Evolutionary conservation across 2,888 invertebrate genomes (phyloP).

Genomic region (Metalampra italica): DNA sequence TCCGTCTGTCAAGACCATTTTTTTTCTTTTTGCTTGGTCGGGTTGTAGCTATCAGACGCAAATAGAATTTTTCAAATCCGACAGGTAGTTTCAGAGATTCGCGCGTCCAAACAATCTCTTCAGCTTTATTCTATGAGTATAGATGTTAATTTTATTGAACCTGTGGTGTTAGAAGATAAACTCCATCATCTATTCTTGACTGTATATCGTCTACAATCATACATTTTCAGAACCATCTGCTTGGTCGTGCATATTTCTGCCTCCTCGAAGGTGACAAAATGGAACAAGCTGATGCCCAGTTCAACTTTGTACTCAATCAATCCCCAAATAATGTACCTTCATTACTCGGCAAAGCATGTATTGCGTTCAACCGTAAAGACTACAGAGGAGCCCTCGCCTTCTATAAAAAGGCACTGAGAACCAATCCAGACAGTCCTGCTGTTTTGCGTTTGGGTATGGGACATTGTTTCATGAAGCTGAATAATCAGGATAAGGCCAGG

Average conservation of each 20-base stretch:
- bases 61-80: too few species aligned
- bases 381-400: constrained; percentile 97
- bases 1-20: too few species aligned
- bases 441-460: constrained; percentile 98
- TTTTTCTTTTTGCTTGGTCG: too few species aligned
- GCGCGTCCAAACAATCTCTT: too few species aligned
- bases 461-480: constrained; percentile 98
- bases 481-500: constrained; percentile 96
- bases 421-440: constrained; percentile 98
- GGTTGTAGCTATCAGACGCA: too few species aligned
- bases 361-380: constrained; percentile 98
- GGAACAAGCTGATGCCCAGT: constrained; percentile 99
- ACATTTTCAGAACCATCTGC: constrained; percentile 89
- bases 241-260: constrained; percentile 98
- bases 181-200: too few species aligned
- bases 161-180: too few species aligned
- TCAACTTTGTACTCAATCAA: constrained; percentile 98
- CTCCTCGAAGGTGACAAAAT: constrained; percentile 99
- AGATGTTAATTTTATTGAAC: background rate
- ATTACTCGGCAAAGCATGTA: constrained; percentile 98
- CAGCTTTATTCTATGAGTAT: too few species aligned
- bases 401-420: constrained; percentile 97
- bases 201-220: too few species aligned
- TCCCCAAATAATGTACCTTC: constrained; percentile 98
- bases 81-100: too few species aligned